These are phyloP conservation scores for Cabera pusaria DNA, from an alignment of 2,888 invertebrate genomes.

Conservation along the genomic window DNA sequence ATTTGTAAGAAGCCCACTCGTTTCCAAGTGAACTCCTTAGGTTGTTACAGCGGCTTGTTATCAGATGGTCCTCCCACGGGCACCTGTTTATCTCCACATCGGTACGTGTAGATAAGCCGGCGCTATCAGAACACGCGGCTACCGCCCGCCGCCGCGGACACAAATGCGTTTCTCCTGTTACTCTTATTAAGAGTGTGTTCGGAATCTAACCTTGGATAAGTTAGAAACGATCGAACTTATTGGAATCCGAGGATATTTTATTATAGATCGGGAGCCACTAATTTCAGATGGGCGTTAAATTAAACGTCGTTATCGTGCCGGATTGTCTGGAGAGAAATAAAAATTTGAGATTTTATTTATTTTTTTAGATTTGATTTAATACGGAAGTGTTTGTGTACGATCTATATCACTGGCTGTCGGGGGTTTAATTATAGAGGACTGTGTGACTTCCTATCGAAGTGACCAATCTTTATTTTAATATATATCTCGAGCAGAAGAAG, in stretches of 20 bases:
- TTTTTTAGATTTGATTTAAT: slow-evolving; percentile 5
- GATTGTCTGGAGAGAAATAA: slow-evolving; percentile 4
- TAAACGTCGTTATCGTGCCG: slow-evolving; percentile 21
- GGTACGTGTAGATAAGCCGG: slow-evolving; percentile 58
- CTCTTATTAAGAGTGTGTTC: slow-evolving; percentile 57
- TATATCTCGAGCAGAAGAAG: too few species aligned
- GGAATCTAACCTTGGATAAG: slow-evolving; percentile 37
- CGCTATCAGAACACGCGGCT: slow-evolving; percentile 53
- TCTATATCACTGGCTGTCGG: neutral
- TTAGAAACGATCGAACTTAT: slow-evolving; percentile 30
- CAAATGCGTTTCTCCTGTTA: slow-evolving; percentile 79
- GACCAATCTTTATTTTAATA: too few species aligned
- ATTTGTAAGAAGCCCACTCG: too few species aligned
- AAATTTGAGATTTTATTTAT: too few species aligned
- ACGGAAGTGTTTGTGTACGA: neutral
- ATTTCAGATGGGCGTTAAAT: slow-evolving; percentile 29
- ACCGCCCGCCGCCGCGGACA: too few species aligned
- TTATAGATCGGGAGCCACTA: slow-evolving; percentile 28
- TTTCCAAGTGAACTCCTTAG: slow-evolving; percentile 25
- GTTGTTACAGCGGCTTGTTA: slow-evolving; percentile 29
- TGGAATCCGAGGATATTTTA: slow-evolving; percentile 30
- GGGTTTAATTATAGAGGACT: too few species aligned
- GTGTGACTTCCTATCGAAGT: too few species aligned
- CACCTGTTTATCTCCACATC: slow-evolving; percentile 67
- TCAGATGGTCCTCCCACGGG: slow-evolving; percentile 45